Percentiles rank a stretch among this genome's conserved stretches.
These are phyloP conservation scores for Onychomys arenicola DNA, from an alignment of 2,797 vertebrate genomes.

Conservation along the genomic window DNA sequence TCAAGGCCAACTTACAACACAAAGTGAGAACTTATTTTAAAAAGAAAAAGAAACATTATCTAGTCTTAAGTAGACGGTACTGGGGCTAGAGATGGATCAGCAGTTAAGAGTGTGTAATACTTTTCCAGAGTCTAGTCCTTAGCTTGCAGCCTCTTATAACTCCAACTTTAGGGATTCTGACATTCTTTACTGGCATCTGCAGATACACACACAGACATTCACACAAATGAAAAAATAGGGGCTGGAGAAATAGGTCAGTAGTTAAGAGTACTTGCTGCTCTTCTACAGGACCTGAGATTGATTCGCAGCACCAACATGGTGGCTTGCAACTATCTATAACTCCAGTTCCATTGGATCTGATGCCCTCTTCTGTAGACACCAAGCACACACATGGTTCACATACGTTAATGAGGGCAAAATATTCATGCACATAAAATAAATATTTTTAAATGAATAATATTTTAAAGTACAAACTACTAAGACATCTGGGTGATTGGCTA, in stretches of 20 bases:
- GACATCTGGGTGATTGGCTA: not conserved
- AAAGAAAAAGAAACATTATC: not conserved
- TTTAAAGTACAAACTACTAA: constrained; percentile 7
- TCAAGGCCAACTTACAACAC: not conserved
- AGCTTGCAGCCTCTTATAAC: not conserved
- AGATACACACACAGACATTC: not conserved
- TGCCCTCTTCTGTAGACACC: not conserved
- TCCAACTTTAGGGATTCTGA: not conserved
- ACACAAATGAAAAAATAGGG: not conserved
- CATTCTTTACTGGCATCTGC: not conserved
- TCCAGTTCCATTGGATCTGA: not conserved
- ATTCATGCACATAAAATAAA: not conserved
- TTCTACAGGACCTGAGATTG: not conserved
- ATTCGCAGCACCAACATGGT: not conserved
- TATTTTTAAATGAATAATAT: not conserved
- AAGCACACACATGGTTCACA: not conserved
- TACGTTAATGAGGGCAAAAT: not conserved
- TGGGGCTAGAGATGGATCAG: not conserved
- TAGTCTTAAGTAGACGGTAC: constrained; percentile 29
- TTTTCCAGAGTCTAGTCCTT: not conserved
- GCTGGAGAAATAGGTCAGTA: not conserved
- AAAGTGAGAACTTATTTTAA: not conserved
- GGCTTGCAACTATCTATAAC: not conserved
- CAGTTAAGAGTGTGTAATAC: not conserved
- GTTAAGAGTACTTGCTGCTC: not conserved